Conservation (phyloP, 2,113 vertebrate species). For the Seriola rivoliana region DNA sequence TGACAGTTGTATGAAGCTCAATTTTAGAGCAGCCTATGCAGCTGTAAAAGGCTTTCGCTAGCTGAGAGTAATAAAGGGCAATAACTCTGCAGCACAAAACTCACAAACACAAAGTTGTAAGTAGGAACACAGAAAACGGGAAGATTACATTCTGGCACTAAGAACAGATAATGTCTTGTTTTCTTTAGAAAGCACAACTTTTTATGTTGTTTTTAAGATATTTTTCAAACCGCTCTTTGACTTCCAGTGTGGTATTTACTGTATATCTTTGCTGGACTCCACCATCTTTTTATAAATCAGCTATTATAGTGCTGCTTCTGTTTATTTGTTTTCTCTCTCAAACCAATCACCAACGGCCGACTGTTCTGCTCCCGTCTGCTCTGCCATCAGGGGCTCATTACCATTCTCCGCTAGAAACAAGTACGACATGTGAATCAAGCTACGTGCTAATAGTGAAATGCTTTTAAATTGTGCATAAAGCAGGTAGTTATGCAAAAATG, state of each 20-base stretch:
- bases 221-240: neutral
- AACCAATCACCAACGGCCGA: neutral
- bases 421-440: neutral
- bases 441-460: neutral
- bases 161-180: neutral
- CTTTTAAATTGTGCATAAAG: neutral
- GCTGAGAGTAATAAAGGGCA: conserved; percentile 30
- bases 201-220: neutral
- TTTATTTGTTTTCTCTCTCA: conserved; percentile 28
- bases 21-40: conserved; percentile 19
- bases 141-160: neutral
- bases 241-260: neutral
- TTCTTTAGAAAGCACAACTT: neutral
- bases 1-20: conserved; percentile 41
- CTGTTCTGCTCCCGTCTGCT: conserved; percentile 11
- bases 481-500: neutral
- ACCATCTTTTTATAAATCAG: neutral
- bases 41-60: conserved; percentile 21
- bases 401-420: conserved; percentile 12
- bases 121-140: neutral
- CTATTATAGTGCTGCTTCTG: neutral
- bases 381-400: conserved; percentile 11
- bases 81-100: conserved; percentile 4
- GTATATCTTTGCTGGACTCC: neutral
- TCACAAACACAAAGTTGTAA: conserved; percentile 21